These are phyloP conservation scores for Tortricodes alternella DNA, from an alignment of 2,888 invertebrate genomes.

Conservation along the genomic window DNA sequence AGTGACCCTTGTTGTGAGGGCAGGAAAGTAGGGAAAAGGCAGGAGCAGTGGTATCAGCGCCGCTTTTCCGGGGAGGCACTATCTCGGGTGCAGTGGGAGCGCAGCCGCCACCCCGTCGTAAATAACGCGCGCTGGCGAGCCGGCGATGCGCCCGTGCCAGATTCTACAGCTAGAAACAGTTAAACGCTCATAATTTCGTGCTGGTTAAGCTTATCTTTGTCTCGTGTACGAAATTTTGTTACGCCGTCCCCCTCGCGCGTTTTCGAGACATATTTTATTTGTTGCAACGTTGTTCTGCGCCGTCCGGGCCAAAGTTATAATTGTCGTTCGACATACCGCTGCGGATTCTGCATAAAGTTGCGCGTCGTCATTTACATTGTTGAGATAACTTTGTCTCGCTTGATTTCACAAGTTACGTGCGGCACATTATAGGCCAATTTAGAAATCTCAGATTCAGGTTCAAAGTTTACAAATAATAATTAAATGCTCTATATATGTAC, in stretches of 20 bases:
- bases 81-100: conserved; percentile 74
- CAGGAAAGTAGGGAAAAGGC: conserved; percentile 47
- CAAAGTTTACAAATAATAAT: no score
- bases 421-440: conserved; percentile 13
- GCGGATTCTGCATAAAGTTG: conserved; percentile 77
- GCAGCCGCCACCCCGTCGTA: conserved; percentile 74
- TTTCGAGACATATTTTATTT: conserved; percentile 79
- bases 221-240: conserved; percentile 80
- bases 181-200: conserved; percentile 83
- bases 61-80: conserved; percentile 79
- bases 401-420: conserved; percentile 67
- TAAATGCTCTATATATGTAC: no score
- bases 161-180: conserved; percentile 83
- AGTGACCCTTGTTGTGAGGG: conserved; percentile 43
- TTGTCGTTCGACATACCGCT: conserved; percentile 80
- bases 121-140: conserved; percentile 82
- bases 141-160: conserved; percentile 82
- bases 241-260: conserved; percentile 72
- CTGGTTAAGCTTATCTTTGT: conserved; percentile 83
- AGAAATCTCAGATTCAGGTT: background rate
- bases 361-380: conserved; percentile 71
- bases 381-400: conserved; percentile 72
- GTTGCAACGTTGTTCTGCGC: conserved; percentile 70
- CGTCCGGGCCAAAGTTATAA: conserved; percentile 79
- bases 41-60: conserved; percentile 54